These are phyloP conservation scores for Octodon degus DNA, from an alignment of 2,113 vertebrate species.

Conservation along the genomic window DNA sequence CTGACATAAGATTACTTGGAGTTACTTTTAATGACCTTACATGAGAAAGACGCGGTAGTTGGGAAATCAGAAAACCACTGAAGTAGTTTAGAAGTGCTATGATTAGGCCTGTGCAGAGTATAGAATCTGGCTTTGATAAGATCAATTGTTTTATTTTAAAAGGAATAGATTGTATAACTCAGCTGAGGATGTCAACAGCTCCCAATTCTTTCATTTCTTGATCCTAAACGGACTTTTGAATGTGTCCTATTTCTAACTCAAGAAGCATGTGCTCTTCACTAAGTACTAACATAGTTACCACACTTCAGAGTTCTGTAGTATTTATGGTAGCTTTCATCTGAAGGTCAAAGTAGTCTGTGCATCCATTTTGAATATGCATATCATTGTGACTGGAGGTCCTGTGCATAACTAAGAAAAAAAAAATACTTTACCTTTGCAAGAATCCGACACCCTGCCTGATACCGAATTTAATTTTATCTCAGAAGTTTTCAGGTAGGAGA, in stretches of 20 bases:
- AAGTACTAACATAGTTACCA: not conserved
- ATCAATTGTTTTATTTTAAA: conserved; percentile 23
- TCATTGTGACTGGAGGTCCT: not conserved
- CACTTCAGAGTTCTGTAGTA: conserved; percentile 2
- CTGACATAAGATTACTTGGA: not conserved
- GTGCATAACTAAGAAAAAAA: not conserved
- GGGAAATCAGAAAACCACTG: not conserved
- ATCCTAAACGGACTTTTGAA: not conserved
- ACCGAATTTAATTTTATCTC: not conserved
- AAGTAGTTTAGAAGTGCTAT: not conserved
- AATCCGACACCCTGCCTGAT: not conserved
- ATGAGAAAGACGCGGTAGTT: not conserved
- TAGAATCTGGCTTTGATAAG: not conserved
- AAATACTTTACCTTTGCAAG: not conserved
- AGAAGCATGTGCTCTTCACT: not conserved
- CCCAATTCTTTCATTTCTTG: not conserved
- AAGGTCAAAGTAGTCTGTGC: not conserved
- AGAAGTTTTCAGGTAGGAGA: not conserved
- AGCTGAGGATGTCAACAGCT: not conserved
- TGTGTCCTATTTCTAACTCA: not conserved
- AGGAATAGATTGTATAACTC: not conserved
- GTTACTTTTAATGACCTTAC: not conserved
- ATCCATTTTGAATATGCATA: not conserved
- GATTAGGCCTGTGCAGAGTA: not conserved
- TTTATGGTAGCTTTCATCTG: not conserved